These are phyloP conservation scores for Tenebrosternarchus preto DNA, from an alignment of 2,113 vertebrate species.

Conservation along the genomic window DNA sequence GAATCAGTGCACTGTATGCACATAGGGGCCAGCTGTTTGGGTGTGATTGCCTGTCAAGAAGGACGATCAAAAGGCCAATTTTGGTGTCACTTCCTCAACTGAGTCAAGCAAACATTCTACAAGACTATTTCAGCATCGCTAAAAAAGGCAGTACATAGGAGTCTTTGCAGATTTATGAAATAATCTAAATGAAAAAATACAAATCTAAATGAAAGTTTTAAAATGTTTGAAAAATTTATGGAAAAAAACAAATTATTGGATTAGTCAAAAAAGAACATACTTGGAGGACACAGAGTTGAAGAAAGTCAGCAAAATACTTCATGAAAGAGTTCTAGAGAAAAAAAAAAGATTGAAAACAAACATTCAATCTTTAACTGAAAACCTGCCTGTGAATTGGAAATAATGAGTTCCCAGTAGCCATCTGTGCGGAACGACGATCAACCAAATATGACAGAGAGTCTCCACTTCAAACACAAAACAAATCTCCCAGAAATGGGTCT, in stretches of 20 bases:
- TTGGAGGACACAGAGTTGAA: neutral
- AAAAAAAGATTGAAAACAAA: neutral
- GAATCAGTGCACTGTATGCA: conserved; percentile 26
- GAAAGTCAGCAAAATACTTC: neutral
- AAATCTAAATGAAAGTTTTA: neutral
- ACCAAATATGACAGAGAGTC: neutral
- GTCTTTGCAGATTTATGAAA: neutral
- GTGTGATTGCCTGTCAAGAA: conserved; percentile 35
- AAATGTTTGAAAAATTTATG: neutral
- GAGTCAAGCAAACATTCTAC: neutral
- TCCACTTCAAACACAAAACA: conserved; percentile 23
- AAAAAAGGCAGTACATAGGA: neutral
- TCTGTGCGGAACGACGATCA: neutral
- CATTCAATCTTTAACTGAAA: neutral
- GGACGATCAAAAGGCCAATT: conserved; percentile 41
- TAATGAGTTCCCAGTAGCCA: conserved; percentile 35
- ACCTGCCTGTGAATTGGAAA: neutral
- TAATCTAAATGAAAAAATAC: too few relatives aligned
- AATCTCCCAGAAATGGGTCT: neutral
- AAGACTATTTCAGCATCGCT: neutral
- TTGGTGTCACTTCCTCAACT: neutral
- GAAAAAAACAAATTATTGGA: too few relatives aligned
- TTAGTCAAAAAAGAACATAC: too few relatives aligned
- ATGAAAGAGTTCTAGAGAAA: neutral
- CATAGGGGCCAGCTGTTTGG: conserved; percentile 24